Percentiles rank a stretch among this genome's conserved stretches.
Evolutionary conservation across 2,888 invertebrate species (phyloP).

Genomic region (Sinodicranocentrus sp.): DNA sequence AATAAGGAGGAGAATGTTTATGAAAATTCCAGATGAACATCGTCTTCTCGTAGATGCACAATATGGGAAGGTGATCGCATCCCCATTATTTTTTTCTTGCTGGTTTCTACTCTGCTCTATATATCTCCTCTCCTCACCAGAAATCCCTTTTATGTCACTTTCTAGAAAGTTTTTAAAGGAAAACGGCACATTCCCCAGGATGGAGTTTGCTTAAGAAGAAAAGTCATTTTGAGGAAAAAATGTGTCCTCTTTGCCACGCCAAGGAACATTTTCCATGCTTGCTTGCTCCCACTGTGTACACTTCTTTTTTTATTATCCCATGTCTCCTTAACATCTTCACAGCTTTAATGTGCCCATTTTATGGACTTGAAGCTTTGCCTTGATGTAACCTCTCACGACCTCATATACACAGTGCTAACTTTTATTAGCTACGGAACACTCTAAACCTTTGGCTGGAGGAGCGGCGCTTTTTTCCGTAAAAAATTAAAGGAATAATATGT

Average conservation of each 20-base stretch:
- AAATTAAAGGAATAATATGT: too few relatives aligned
- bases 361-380: slow-evolving; percentile 47
- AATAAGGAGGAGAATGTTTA: neutral
- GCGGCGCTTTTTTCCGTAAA: too few relatives aligned
- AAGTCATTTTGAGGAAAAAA: neutral
- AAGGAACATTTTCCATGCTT: slow-evolving; percentile 10
- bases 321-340: slow-evolving; percentile 55
- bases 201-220: neutral
- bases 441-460: neutral
- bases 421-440: slow-evolving; percentile 10
- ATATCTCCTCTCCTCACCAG: too few relatives aligned
- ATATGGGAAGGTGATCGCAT: neutral
- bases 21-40: slow-evolving; percentile 9
- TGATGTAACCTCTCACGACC: slow-evolving; percentile 61
- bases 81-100: neutral
- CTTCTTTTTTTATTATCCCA: slow-evolving; percentile 45
- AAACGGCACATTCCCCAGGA: neutral
- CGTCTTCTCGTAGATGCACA: too few relatives aligned
- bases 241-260: neutral
- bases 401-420: too few relatives aligned
- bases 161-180: neutral
- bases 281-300: neutral
- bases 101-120: too few relatives aligned
- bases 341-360: slow-evolving; percentile 63
- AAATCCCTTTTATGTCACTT: slow-evolving; percentile 11